Percentiles rank a stretch among this genome's conserved stretches.
phyloP scores from a whole-genome alignment of 2,113 vertebrate species.

The Ptychochromis oligacanthus region DNA sequence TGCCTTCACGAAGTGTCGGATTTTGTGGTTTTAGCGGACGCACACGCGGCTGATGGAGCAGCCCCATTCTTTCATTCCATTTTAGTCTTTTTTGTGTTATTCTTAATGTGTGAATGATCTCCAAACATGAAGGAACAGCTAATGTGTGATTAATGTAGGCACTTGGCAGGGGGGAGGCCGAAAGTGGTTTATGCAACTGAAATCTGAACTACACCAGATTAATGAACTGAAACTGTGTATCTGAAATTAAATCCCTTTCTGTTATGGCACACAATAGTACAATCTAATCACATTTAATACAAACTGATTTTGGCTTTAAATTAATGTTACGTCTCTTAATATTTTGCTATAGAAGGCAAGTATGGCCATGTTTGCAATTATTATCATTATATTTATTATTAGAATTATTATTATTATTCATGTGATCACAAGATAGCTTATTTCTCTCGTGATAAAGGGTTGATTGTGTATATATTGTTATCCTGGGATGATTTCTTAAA shows the following conservation, averaged over 20 bases:
- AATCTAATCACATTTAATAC: not conserved
- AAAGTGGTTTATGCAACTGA: not conserved
- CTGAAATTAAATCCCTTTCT: not conserved
- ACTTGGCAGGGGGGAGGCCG: no score
- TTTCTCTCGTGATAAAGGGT: no score
- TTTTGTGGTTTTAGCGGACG: rapidly evolving
- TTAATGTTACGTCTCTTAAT: no score
- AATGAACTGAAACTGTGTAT: not conserved
- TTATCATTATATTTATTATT: no score
- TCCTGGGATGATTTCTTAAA: rapidly evolving
- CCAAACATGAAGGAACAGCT: not conserved
- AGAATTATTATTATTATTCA: no score
- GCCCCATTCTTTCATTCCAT: not conserved
- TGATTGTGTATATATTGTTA: rapidly evolving
- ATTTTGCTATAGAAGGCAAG: no score
- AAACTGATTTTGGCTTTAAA: not conserved
- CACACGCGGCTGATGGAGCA: no score
- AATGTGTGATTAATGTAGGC: no score
- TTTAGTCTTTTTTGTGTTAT: rapidly evolving
- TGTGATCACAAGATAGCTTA: no score
- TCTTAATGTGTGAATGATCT: not conserved
- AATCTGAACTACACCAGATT: not conserved
- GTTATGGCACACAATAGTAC: not conserved
- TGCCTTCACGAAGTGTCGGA: constrained; percentile 44
- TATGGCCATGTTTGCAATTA: no score